Conservation (phyloP, 2,113 vertebrate species). For the Erythrocercus mccallii region DNA sequence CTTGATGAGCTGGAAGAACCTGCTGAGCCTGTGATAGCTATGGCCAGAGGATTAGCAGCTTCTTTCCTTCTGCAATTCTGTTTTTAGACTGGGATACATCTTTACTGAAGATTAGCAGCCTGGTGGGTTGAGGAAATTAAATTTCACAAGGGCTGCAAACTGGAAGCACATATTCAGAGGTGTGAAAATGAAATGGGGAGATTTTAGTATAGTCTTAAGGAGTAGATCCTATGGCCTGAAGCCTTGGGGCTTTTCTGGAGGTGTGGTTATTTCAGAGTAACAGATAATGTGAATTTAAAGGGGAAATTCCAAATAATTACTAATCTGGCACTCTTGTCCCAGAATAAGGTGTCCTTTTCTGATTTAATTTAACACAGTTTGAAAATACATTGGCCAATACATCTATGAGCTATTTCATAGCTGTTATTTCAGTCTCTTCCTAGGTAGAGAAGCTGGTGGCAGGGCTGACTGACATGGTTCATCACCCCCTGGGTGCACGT, state of each 20-base stretch:
- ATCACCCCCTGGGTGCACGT: not conserved
- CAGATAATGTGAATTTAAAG: not conserved
- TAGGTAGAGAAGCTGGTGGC: not conserved
- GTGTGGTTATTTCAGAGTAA: not conserved
- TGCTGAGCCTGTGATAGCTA: constrained; percentile 48
- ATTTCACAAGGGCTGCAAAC: constrained; percentile 27
- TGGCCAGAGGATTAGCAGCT: constrained; percentile 41
- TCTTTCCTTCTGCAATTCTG: not conserved
- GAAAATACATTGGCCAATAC: not conserved
- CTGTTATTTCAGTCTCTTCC: not conserved
- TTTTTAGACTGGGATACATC: constrained; percentile 12
- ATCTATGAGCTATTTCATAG: not conserved
- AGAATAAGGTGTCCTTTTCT: not conserved
- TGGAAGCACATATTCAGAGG: constrained; percentile 12
- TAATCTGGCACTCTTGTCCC: not conserved
- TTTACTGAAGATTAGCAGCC: constrained; percentile 36
- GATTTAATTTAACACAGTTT: not conserved
- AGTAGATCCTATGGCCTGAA: not conserved
- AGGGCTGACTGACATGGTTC: not conserved
- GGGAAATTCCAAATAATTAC: not conserved
- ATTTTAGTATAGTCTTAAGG: not conserved
- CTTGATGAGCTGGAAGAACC: constrained; percentile 53
- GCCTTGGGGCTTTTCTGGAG: not conserved
- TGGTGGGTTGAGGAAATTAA: constrained; percentile 39
- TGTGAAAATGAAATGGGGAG: constrained; percentile 14